Percentiles rank a stretch among this genome's conserved stretches.
phyloP scores from a whole-genome alignment of 2,797 vertebrate genomes.

The Enteromius argenteus region DNA sequence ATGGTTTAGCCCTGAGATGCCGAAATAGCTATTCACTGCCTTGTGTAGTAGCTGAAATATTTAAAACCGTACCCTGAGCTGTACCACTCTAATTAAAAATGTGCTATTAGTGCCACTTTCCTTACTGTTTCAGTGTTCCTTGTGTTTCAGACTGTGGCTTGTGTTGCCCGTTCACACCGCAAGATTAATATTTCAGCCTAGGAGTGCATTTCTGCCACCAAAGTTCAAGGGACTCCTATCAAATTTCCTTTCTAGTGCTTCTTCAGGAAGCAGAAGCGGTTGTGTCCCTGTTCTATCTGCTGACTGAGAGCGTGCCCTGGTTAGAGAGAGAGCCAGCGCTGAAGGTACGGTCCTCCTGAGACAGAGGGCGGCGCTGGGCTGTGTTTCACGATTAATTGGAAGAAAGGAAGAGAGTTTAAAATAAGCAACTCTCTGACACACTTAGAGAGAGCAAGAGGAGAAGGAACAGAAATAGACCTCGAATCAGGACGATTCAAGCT shows the following conservation, averaged over 20 bases:
- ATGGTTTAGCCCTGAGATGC: conserved; percentile 30
- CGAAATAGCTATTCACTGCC: conserved; percentile 37
- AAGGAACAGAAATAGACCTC: background rate
- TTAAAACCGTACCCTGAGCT: conserved; percentile 28
- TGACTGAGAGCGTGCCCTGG: conserved; percentile 54
- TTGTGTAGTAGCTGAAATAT: conserved; percentile 35
- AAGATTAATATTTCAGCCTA: conserved; percentile 32
- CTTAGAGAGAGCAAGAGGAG: conserved; percentile 59
- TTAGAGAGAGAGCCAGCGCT: conserved; percentile 61
- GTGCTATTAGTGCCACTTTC: conserved; percentile 18
- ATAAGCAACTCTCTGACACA: conserved; percentile 75
- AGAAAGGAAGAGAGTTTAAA: conserved; percentile 72
- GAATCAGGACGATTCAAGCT: conserved; percentile 53
- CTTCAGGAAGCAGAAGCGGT: background rate
- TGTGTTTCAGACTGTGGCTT: background rate
- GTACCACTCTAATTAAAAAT: conserved; percentile 53
- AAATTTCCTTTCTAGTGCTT: background rate
- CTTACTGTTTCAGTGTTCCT: conserved; percentile 23
- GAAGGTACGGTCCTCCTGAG: conserved; percentile 67
- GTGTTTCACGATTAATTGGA: conserved; percentile 75
- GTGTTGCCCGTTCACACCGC: background rate
- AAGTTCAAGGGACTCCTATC: background rate
- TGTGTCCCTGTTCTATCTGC: conserved; percentile 29
- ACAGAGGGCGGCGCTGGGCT: conserved; percentile 61
- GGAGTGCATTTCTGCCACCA: conserved; percentile 5